These are phyloP conservation scores for Riparia riparia DNA, from an alignment of 2,113 vertebrate genomes.

Conservation along the genomic window DNA sequence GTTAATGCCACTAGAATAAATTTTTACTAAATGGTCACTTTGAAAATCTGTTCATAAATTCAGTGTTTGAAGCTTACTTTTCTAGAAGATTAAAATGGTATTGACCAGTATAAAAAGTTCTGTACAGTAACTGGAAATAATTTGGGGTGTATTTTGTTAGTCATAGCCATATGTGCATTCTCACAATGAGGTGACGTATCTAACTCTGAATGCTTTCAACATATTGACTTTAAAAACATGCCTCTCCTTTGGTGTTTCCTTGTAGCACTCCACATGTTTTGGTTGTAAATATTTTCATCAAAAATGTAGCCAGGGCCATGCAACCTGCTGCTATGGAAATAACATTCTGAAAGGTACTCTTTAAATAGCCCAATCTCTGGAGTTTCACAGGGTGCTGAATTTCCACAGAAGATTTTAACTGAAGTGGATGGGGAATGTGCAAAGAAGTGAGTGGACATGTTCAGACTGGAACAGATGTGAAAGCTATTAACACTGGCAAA, in stretches of 20 bases:
- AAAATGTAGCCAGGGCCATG: background rate
- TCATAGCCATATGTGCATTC: background rate
- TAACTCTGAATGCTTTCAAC: background rate
- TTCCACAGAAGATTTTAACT: background rate
- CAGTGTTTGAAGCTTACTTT: background rate
- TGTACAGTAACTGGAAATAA: background rate
- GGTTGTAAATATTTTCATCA: background rate
- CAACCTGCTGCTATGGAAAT: background rate
- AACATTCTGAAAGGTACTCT: background rate
- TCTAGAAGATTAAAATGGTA: background rate
- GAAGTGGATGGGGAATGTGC: background rate
- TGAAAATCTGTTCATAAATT: background rate
- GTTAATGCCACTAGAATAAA: background rate
- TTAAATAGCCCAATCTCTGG: background rate
- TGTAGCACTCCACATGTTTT: background rate
- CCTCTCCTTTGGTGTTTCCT: background rate
- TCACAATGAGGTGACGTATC: background rate
- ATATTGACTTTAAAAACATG: background rate
- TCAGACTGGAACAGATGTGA: constrained; percentile 56
- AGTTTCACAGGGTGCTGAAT: background rate
- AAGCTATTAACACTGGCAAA: constrained; percentile 40
- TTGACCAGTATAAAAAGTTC: background rate
- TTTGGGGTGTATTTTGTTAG: background rate
- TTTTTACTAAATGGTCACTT: background rate
- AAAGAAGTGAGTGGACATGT: constrained; percentile 21